phyloP scores from a whole-genome alignment of 2,113 vertebrate species.

The Pseudopipra pipra region DNA sequence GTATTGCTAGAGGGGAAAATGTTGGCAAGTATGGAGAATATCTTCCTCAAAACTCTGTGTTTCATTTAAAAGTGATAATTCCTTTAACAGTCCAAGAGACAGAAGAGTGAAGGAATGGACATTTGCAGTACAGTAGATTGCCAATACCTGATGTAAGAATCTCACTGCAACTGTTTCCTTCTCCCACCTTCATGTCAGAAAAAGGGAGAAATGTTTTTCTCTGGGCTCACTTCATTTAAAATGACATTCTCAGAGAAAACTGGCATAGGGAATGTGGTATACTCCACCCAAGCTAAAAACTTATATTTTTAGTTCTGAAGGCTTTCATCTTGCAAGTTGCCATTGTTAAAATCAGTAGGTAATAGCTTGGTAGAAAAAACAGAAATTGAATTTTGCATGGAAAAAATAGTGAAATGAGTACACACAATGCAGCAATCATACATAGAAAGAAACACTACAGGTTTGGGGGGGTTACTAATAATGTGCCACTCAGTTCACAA shows the following conservation, averaged over 20 bases:
- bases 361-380: neutral
- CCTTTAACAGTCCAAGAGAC: neutral
- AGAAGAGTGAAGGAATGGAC: neutral
- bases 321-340: neutral
- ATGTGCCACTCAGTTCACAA: neutral
- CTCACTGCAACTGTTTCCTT: neutral
- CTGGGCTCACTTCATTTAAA: neutral
- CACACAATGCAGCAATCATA: neutral
- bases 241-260: neutral
- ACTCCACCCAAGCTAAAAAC: neutral
- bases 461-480: neutral
- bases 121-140: neutral
- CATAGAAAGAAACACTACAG: neutral
- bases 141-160: neutral
- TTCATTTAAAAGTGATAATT: neutral
- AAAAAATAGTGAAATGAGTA: neutral
- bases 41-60: neutral
- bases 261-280: neutral
- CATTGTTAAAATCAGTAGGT: neutral
- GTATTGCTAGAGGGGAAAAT: neutral
- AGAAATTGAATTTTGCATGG: neutral
- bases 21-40: neutral
- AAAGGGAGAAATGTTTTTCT: neutral
- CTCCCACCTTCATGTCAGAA: neutral
- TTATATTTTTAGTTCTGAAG: neutral